Percentiles rank a stretch among this genome's conserved stretches.
These are phyloP conservation scores for Metaphire vulgaris DNA, from an alignment of 1,140 invertebrate genomes.

Conservation along the genomic window DNA sequence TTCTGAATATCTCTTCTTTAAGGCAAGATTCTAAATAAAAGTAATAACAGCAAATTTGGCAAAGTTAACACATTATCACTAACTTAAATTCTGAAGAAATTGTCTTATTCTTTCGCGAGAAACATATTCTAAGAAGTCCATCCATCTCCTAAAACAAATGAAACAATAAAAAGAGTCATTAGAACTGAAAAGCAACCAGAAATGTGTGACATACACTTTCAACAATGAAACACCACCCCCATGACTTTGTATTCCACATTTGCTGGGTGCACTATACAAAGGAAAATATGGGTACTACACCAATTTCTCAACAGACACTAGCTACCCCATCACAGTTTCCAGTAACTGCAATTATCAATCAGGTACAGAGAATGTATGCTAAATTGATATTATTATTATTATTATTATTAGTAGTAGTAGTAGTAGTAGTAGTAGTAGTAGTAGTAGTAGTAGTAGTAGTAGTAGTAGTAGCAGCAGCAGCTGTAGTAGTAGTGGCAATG, in stretches of 20 bases:
- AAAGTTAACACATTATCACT: neutral
- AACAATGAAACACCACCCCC: neutral
- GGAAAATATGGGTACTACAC: neutral
- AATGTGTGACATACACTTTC: conserved; percentile 12
- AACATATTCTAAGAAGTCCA: conserved; percentile 86
- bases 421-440: too few relatives aligned
- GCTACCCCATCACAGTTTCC: neutral
- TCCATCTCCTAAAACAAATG: conserved; percentile 74
- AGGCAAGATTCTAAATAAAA: neutral
- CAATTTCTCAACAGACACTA: neutral
- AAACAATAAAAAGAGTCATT: neutral
- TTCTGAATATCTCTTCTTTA: too few relatives aligned
- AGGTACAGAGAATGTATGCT: too few relatives aligned
- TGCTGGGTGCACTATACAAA: neutral
- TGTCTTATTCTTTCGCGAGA: conserved; percentile 80
- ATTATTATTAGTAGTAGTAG: too few relatives aligned
- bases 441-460: too few relatives aligned
- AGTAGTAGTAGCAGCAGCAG: too few relatives aligned
- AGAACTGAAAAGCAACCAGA: neutral
- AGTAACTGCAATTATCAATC: too few relatives aligned
- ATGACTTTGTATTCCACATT: neutral
- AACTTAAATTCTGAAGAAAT: neutral
- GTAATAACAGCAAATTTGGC: neutral
- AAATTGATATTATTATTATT: too few relatives aligned
- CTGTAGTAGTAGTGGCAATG: too few relatives aligned